Conservation (phyloP, 2,113 vertebrate genomes). For the Aldabrachelys gigantea region DNA sequence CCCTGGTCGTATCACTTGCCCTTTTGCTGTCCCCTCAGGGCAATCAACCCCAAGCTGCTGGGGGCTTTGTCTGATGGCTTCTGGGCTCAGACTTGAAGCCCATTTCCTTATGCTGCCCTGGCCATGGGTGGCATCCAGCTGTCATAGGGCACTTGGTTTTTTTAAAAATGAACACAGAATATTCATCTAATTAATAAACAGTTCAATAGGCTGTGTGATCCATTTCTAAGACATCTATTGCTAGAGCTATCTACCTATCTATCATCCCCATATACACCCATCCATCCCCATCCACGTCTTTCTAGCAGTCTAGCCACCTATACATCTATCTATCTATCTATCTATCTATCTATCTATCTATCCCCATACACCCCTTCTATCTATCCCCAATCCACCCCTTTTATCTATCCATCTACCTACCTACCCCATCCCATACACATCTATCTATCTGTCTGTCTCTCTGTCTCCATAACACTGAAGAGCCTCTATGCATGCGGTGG, state of each 20-base stretch:
- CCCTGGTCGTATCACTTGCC: rapidly evolving
- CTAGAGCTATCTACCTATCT: not conserved
- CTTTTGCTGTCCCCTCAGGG: not conserved
- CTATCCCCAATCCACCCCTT: no score
- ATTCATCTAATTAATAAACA: no score
- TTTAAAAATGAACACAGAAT: no score
- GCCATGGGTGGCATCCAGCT: not conserved
- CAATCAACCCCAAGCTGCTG: not conserved
- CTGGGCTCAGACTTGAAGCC: not conserved
- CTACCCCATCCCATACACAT: not conserved
- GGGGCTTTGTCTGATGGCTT: not conserved
- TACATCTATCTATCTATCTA: not conserved
- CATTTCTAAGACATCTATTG: not conserved
- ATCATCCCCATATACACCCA: not conserved
- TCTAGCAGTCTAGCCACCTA: not conserved
- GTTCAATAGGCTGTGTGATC: no score
- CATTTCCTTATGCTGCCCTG: not conserved
- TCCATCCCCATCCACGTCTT: not conserved
- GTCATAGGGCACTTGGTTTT: not conserved
- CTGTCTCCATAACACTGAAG: not conserved
- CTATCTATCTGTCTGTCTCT: not conserved
- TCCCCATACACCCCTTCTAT: no score
- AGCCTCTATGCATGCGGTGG: not conserved
- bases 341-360: no score
- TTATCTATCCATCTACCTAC: not conserved